Base-by-base conservation (phyloP, 2,888 invertebrate genomes). In the Germaria angustata region DNA sequence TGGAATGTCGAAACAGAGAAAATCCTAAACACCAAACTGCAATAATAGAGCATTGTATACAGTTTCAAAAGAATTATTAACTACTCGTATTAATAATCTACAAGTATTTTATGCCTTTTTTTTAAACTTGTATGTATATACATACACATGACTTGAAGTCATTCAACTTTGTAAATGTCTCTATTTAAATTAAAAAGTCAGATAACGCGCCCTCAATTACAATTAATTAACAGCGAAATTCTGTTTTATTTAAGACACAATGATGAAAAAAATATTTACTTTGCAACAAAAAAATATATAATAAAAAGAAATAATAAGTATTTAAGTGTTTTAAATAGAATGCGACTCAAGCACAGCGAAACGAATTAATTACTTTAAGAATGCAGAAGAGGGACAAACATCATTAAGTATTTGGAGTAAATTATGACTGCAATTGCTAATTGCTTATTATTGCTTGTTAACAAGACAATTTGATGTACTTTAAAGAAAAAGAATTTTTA, bases 161-260 rank as follows among this genome's bases (percentile, higher is more conserved):
- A 79, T 72, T 65, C 20, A 79, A 79, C 65, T 79, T 72, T 63
- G 20, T 15, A n/a, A 77, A 34, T 24, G 34, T 17, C 34, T 32
- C 28, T 57, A 28, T 68, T 51, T 32, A 8, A 39, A 5, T 5
- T 32, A 15, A 5, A 6, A 32, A 17, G 6, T 2, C 41, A 59
- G 41, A 76, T 49, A 51, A 68, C 39, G n/a, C 22, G 28, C n/a
- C 49, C 34, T 51, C 65, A 79, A 79, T 79, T 79, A 41, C 39
- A 57, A 66, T 79, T 72, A 79, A 79, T 72, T 79, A 72, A 65
- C 55, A 72, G 28, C 20, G 39, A 34, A 6, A 39, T 66, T 65
- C 39, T 20, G 28, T 65, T 57, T 51, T 39, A 36, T n/a, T 65
- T 49, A 13, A 44, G 15, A 24, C 32, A 51, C 7, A 77, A 46